Conservation (phyloP, 2,113 vertebrate species). For the Ciconia stormi region DNA sequence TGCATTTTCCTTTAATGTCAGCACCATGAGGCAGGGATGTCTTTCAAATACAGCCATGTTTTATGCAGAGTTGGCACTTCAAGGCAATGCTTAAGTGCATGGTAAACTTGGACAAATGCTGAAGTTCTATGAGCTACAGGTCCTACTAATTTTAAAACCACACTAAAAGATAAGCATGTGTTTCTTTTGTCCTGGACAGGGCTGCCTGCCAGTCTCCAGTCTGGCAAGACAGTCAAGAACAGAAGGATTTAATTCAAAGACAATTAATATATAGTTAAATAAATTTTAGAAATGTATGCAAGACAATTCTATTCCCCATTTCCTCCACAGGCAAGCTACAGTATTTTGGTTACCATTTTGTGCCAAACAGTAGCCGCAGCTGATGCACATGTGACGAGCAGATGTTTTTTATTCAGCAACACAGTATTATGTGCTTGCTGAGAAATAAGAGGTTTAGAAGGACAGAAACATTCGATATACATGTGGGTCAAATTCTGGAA, state of each 20-base stretch:
- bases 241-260: slow-evolving; percentile 4
- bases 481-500: neutral
- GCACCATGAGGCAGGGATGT: neutral
- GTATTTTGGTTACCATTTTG: neutral
- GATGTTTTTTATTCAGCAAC: neutral
- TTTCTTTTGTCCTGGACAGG: neutral
- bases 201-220: neutral
- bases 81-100: neutral
- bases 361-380: slow-evolving; percentile 14
- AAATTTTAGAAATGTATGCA: neutral
- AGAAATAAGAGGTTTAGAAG: neutral
- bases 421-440: neutral
- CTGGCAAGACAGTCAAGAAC: slow-evolving; percentile 32
- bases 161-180: neutral
- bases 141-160: neutral
- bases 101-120: neutral
- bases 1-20: fast-evolving
- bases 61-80: neutral
- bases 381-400: slow-evolving; percentile 11
- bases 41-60: neutral
- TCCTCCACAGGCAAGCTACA: neutral
- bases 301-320: neutral
- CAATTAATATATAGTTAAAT: slow-evolving; percentile 34
- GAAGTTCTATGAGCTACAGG: neutral
- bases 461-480: neutral